Percentiles rank a stretch among this genome's conserved stretches.
These are phyloP conservation scores for Zaprionus nigranus DNA, from an alignment of 1,140 invertebrate genomes.

Conservation along the genomic window DNA sequence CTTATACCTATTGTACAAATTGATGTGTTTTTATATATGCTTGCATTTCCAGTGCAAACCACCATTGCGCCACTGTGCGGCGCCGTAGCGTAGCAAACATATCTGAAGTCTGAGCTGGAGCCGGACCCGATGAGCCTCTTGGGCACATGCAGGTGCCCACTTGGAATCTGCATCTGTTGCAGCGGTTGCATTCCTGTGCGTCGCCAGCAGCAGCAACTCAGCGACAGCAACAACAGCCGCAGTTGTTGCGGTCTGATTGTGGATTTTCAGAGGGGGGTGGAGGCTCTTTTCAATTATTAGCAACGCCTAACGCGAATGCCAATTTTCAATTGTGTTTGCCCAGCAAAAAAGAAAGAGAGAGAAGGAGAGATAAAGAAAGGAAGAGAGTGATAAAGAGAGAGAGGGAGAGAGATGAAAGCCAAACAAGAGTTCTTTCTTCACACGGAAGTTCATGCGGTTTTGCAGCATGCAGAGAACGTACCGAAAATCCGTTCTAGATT, in stretches of 20 bases:
- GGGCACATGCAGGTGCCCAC: constrained; percentile 59
- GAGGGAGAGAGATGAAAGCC: not conserved
- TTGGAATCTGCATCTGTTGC: constrained; percentile 15
- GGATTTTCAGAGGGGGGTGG: constrained; percentile 10
- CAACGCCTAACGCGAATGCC: constrained; percentile 78
- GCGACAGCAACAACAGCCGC: constrained; percentile 14
- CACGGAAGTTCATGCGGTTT: constrained; percentile 72
- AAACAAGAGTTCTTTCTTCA: constrained; percentile 12
- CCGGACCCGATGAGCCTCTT: constrained; percentile 10
- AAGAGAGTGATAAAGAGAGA: not conserved
- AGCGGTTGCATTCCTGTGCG: constrained; percentile 60
- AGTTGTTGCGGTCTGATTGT: constrained; percentile 57
- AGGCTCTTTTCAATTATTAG: constrained; percentile 73
- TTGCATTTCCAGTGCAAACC: not conserved
- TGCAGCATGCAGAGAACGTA: constrained; percentile 19
- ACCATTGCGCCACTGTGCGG: constrained; percentile 22
- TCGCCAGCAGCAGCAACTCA: constrained; percentile 43
- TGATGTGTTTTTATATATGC: not conserved
- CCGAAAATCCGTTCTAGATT: constrained; percentile 70
- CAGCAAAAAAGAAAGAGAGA: not conserved
- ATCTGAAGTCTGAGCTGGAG: not conserved
- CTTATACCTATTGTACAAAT: not conserved
- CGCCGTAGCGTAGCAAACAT: constrained; percentile 1
- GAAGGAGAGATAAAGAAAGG: not conserved
- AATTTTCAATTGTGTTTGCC: constrained; percentile 68